phyloP scores from a whole-genome alignment of 2,113 vertebrate species.

The Corydoras maculifer region DNA sequence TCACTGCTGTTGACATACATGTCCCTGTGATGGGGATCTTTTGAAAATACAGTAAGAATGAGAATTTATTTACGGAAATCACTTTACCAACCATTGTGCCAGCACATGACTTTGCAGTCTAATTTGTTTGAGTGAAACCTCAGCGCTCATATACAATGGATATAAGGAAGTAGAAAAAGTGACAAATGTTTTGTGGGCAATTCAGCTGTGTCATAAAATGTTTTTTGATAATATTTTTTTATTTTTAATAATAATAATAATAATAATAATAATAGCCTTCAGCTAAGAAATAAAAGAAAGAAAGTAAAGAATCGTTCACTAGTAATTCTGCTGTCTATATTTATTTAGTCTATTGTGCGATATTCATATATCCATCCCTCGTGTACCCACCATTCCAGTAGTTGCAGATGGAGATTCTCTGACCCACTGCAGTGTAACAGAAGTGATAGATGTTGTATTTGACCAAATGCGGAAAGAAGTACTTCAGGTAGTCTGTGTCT shows the following conservation, averaged over 20 bases:
- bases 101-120: too few relatives aligned
- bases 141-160: too few relatives aligned
- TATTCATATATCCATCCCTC: neutral
- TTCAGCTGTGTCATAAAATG: too few relatives aligned
- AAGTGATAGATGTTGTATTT: conserved; percentile 77
- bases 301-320: neutral
- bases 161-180: too few relatives aligned
- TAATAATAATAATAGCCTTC: too few relatives aligned
- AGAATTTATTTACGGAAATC: neutral
- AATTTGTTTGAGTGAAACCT: too few relatives aligned
- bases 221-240: too few relatives aligned
- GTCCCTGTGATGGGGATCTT: conserved; percentile 84
- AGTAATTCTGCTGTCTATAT: neutral
- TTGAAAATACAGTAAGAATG: conserved; percentile 12
- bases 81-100: too few relatives aligned
- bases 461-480: conserved; percentile 79
- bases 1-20: conserved; percentile 81
- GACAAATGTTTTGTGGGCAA: too few relatives aligned
- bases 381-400: conserved; percentile 82
- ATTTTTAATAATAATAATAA: too few relatives aligned
- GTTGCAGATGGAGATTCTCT: conserved; percentile 82
- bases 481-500: conserved; percentile 77
- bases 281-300: too few relatives aligned
- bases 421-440: conserved; percentile 72
- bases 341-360: neutral